Evolutionary conservation across 2,888 invertebrate species (phyloP).

Genomic region (Agrenia bidenticulata): DNA sequence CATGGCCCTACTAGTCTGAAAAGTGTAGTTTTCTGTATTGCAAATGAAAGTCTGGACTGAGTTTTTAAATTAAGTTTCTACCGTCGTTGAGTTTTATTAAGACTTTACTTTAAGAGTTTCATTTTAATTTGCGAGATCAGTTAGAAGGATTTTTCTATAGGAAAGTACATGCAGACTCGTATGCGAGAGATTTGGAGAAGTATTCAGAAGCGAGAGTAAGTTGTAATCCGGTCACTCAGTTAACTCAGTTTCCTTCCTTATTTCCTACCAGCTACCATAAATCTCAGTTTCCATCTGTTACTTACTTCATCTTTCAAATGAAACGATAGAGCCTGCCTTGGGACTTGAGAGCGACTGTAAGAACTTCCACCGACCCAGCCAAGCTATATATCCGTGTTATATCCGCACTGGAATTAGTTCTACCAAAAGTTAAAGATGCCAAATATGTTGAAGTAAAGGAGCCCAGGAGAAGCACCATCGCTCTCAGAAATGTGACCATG

Average conservation of each 20-base stretch:
- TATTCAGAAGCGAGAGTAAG: background rate
- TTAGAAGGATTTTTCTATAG: slow-evolving; percentile 4
- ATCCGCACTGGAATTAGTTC: background rate
- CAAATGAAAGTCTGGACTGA: too few species aligned
- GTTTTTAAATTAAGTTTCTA: too few species aligned
- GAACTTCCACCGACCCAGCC: background rate
- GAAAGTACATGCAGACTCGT: background rate
- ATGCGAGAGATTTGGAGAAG: background rate
- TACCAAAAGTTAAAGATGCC: background rate
- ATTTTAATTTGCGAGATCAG: slow-evolving; percentile 7
- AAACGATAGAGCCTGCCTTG: background rate
- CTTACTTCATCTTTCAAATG: slow-evolving; percentile 20
- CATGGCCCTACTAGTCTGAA: too few species aligned
- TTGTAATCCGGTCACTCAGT: slow-evolving; percentile 39
- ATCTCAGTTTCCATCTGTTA: slow-evolving; percentile 49
- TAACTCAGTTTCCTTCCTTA: slow-evolving; percentile 50
- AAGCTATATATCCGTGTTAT: background rate
- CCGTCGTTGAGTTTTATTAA: too few species aligned
- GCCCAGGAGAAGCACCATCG: background rate
- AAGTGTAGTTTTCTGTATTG: too few species aligned
- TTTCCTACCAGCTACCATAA: slow-evolving; percentile 51
- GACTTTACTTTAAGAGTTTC: background rate
- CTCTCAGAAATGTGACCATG: background rate
- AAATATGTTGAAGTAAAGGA: too few species aligned
- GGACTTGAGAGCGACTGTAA: background rate